Percentiles rank a stretch among this genome's conserved stretches.
phyloP scores from a whole-genome alignment of 2,888 invertebrate genomes.

The Carcina quercana region DNA sequence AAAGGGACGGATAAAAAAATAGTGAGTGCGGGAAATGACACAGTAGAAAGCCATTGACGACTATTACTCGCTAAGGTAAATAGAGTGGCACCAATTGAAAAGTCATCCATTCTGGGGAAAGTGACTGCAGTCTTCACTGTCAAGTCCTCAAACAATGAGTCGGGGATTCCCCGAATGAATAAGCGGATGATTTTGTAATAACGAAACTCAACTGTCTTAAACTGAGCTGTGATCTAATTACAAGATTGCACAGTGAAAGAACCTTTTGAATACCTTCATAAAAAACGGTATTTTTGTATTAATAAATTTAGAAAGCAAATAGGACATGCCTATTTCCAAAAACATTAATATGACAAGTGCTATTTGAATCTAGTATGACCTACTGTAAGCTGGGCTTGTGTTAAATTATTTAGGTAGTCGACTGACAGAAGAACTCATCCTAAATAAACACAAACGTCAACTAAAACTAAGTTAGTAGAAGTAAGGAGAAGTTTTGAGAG shows the following conservation, averaged over 20 bases:
- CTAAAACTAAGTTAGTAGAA: slow-evolving; percentile 2
- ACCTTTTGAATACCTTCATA: too few species aligned
- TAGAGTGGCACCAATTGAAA: slow-evolving; percentile 65
- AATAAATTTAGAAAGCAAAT: too few species aligned
- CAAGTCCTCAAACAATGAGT: slow-evolving; percentile 37
- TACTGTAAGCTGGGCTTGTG: too few species aligned
- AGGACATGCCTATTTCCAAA: too few species aligned
- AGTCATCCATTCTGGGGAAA: slow-evolving; percentile 51
- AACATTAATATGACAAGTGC: too few species aligned
- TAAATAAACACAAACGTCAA: slow-evolving; percentile 4
- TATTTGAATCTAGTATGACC: too few species aligned
- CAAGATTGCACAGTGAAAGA: too few species aligned
- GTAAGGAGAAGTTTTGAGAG: slow-evolving; percentile 7
- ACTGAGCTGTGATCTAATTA: too few species aligned
- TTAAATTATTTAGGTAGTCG: too few species aligned
- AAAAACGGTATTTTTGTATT: too few species aligned
- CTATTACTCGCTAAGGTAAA: slow-evolving; percentile 46
- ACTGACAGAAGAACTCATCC: too few species aligned
- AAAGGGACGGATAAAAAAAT: slow-evolving; percentile 56
- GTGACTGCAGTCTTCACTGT: slow-evolving; percentile 37
- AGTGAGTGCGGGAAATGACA: slow-evolving; percentile 68
- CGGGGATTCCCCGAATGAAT: slow-evolving; percentile 39
- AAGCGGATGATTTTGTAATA: slow-evolving; percentile 44
- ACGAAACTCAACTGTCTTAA: slow-evolving; percentile 22
- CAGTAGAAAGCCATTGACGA: slow-evolving; percentile 50